Evolutionary conservation across 2,113 vertebrate species (phyloP), one percentile per base, ranked within the genome.

Genomic region (Clarias macrocephalus): DNA sequence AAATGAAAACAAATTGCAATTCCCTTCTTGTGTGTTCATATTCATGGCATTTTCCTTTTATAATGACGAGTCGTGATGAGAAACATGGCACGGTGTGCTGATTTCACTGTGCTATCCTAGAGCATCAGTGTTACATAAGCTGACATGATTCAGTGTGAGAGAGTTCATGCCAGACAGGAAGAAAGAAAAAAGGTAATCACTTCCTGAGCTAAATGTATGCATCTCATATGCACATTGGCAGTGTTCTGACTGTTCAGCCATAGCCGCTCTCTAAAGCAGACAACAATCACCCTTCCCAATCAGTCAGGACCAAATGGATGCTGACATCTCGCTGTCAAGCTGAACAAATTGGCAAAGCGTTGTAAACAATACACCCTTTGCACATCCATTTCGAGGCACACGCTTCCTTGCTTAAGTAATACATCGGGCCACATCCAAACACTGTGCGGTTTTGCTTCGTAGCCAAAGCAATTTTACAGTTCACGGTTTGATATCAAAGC

Each of bases 391-490:
- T 89, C 88, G 65, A 86, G 89, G 75, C 89, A 86, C 88, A 91
- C 86, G 57, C 83, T 84, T 86, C 87, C 80, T 57, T 15, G 82
- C 82, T 89, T 93, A 91, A 93, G 92, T 93, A 93, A 93, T 89
- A 91, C 90, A 93, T 91, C 12, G 59, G 88, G 90, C 90, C 91
- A 84, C 91, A 92, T 85, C 82, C 83, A 90, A 88, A 87, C 52
- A 77, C 86, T 59, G 57, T 28, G 66, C 60, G 65, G 84, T 87
- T 80, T 77, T 89, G 90, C 90, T 90, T 89, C 87, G 54, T 79
- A 91, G 81, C 89, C 89, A 92, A 93, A 92, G 86, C 91, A 91
- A 92, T 93, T 94, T 93, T 91, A 93, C 89, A 92, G 89, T 92
- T 93, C 90, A 93, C 85, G 92, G 89, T 91, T 86, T 87, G 91